A percentile compares a stretch with the other conserved stretches of the same genome.
Conservation (phyloP, 2,113 vertebrate genomes). For the Notiomystis cincta region DNA sequence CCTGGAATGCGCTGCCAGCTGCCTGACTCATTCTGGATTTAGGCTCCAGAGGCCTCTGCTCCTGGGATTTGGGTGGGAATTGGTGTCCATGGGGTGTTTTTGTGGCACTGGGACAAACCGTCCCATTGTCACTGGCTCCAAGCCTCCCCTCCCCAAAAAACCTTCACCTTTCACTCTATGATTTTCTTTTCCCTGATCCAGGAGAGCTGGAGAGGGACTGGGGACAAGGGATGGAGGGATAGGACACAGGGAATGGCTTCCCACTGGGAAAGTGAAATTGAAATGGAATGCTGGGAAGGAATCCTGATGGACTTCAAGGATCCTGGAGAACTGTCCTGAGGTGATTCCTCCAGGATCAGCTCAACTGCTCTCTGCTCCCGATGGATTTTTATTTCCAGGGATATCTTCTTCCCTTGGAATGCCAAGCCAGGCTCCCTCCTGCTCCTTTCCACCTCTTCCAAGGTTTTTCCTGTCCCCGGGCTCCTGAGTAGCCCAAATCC, state of each 20-base stretch:
- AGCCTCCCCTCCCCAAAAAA: not conserved
- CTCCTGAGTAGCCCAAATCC: not conserved
- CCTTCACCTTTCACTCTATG: fast-evolving
- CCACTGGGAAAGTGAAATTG: not conserved
- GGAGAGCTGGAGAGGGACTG: not conserved
- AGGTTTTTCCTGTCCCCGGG: not conserved
- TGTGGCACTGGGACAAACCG: not conserved
- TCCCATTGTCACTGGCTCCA: not conserved
- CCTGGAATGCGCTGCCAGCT: not conserved
- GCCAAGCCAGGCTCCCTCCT: not conserved
- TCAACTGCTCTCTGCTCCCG: not conserved
- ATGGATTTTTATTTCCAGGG: not conserved
- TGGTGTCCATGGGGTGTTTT: not conserved
- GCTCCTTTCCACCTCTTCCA: not conserved
- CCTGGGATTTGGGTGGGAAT: fast-evolving
- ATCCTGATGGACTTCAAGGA: not conserved
- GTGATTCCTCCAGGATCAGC: not conserved
- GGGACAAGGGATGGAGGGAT: not conserved
- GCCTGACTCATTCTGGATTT: not conserved
- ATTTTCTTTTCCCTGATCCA: not conserved
- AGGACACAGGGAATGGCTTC: not conserved
- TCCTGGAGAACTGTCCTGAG: not conserved
- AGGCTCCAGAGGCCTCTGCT: not conserved
- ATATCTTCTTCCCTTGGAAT: not conserved
- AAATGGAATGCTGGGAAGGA: not conserved